These are phyloP conservation scores for Dicrurus megarhynchus DNA, from an alignment of 2,113 vertebrate genomes.

Conservation along the genomic window DNA sequence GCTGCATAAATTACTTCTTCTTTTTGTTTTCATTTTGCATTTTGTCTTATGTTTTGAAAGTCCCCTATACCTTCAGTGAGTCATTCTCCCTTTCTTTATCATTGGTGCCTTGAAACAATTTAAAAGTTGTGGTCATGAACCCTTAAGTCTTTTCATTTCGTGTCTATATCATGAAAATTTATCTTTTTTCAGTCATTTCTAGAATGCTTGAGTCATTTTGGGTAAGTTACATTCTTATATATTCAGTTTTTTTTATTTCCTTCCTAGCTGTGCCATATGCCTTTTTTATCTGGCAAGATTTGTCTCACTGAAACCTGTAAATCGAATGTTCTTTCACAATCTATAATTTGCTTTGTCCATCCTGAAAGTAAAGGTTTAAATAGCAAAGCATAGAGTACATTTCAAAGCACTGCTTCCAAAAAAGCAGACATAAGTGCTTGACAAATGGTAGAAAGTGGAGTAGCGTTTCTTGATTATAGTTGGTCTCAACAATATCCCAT, in stretches of 20 bases:
- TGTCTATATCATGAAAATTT: neutral
- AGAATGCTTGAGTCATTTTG: neutral
- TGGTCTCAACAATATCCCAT: neutral
- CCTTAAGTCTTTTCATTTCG: neutral
- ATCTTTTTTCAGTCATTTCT: neutral
- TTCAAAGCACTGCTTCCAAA: neutral
- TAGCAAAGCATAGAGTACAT: neutral
- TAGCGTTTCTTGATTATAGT: neutral
- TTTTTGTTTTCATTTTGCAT: neutral
- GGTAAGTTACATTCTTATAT: neutral
- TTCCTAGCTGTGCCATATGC: neutral
- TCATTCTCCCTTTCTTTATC: neutral
- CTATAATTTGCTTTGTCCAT: neutral
- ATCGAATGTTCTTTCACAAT: neutral
- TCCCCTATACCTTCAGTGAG: neutral
- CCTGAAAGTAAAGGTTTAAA: neutral
- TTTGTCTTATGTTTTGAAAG: neutral
- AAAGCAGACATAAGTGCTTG: neutral
- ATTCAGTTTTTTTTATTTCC: neutral
- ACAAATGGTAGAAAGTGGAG: neutral
- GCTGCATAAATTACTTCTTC: neutral
- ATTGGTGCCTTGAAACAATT: neutral
- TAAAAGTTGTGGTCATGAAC: neutral
- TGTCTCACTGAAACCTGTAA: neutral
- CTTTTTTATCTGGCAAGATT: neutral